Base-by-base conservation (phyloP, 1,140 invertebrate species). In the Theocolax elegans region DNA sequence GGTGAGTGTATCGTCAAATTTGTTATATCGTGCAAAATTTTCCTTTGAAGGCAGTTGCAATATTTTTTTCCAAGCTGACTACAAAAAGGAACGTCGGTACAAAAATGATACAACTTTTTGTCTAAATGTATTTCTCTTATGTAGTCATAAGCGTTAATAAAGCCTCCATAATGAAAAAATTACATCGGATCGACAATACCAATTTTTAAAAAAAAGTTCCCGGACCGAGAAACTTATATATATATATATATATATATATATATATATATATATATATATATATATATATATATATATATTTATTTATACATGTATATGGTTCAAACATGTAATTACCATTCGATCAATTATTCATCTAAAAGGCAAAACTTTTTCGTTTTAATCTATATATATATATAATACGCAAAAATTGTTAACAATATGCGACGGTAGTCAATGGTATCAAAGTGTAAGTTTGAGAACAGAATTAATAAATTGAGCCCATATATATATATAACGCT, bases 61-160 rank as follows among this genome's bases (percentile, higher is more conserved):
- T 29, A 48, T 59, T 66, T 25, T 35, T 51, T 71, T 27, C 7
- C 27, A 48, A 59, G 31, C 53, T 31, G 60, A 65, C 53, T 60
- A 48, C 23, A 49, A n/a, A 65, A n/a, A n/a, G n/a, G n/a, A n/a
- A n/a, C n/a, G n/a, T 65, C 29, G 35, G 17, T 60, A 25, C 49
- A 64, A 65, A 60, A 66, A 71, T 38, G 19, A 64, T 63, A 31
- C 44, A 42, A 60, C 17, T 19, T 51, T 56, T 46, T 58, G 27
- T 59, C 58, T 60, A 4, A n/a, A n/a, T n/a, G n/a, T n/a, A n/a
- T n/a, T n/a, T n/a, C n/a, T n/a, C n/a, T n/a, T n/a, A n/a, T n/a
- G n/a, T n/a, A 70, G 69, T 66, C 69, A 66, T 59, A 71, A 71
- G 69, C 69, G 69, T 65, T 66, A 51, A 71, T 65, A 71, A 71